Evolutionary conservation across 2,797 vertebrate genomes (phyloP).

Genomic region (Pipistrellus pipistrellus): DNA sequence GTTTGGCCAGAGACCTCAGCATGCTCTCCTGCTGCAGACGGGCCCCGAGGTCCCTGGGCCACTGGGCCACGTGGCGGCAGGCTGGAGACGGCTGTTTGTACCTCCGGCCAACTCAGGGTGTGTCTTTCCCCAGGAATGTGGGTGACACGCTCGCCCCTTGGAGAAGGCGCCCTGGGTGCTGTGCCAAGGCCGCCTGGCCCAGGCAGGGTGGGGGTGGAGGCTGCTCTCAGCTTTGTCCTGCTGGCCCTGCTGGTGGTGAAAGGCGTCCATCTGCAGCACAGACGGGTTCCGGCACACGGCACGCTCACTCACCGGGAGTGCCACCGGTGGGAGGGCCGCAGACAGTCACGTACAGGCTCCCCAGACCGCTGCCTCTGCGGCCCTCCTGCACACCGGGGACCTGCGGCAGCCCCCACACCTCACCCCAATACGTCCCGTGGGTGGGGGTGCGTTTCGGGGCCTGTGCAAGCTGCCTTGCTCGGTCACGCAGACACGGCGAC

Average conservation of each 20-base stretch:
- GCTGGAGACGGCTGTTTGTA: background rate
- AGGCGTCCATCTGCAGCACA: background rate
- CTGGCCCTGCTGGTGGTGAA: constrained; percentile 4
- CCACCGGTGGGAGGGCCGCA: background rate
- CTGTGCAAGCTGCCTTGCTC: fast-evolving
- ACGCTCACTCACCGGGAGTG: fast-evolving
- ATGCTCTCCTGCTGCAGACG: fast-evolving
- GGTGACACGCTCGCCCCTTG: background rate
- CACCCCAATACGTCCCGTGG: fast-evolving
- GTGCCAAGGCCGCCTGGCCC: background rate
- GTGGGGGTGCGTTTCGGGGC: background rate
- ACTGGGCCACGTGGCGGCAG: fast-evolving
- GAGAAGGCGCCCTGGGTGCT: background rate
- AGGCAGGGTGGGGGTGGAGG: fast-evolving
- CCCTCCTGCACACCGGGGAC: background rate
- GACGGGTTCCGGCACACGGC: background rate
- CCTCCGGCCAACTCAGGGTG: background rate
- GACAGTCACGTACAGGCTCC: fast-evolving
- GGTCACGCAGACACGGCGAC: fast-evolving
- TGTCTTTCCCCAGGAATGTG: background rate
- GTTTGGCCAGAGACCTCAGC: fast-evolving
- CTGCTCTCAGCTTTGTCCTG: background rate
- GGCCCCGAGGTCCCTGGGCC: background rate
- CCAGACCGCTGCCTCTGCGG: background rate
- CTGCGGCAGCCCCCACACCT: fast-evolving